These are phyloP conservation scores for Synergus umbraculus DNA, from an alignment of 2,888 invertebrate genomes.

Conservation along the genomic window DNA sequence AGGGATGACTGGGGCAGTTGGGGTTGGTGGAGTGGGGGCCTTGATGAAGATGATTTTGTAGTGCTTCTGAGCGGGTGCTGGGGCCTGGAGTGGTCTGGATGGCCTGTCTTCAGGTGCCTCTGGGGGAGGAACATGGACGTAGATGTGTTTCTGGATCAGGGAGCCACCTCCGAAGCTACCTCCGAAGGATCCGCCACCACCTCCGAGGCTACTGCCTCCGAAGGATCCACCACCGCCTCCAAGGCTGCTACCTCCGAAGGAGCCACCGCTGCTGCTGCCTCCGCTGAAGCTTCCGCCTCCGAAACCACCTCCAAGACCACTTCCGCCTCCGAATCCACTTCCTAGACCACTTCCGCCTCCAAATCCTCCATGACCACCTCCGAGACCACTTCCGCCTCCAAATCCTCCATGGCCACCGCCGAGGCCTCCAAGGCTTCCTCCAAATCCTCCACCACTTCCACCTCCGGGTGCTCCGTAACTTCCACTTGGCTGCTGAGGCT, in stretches of 20 bases:
- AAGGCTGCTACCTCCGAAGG: conserved; percentile 56
- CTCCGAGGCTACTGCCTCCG: conserved; percentile 53
- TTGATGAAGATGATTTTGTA: conserved; percentile 96
- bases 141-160: conserved; percentile 91
- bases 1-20: conserved; percentile 89
- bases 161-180: conserved; percentile 79
- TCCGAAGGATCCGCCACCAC: conserved; percentile 47
- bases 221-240: conserved; percentile 48
- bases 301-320: conserved; percentile 41
- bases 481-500: conserved; percentile 66
- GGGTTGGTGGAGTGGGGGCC: conserved; percentile 90
- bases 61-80: conserved; percentile 89
- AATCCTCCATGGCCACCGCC: conserved; percentile 56
- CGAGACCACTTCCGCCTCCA: conserved; percentile 55
- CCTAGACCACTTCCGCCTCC: conserved; percentile 52
- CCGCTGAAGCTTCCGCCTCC: conserved; percentile 69
- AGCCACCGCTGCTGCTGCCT: conserved; percentile 63
- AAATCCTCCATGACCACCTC: conserved; percentile 50
- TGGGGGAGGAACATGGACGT: conserved; percentile 93
- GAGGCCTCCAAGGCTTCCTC: conserved; percentile 53
- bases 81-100: conserved; percentile 82
- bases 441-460: conserved; percentile 57
- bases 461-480: conserved; percentile 68
- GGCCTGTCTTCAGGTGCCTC: conserved; percentile 85
- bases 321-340: conserved; percentile 43